phyloP scores from a whole-genome alignment of 2,888 invertebrate species.

The Zaprionus bogoriensis region DNA sequence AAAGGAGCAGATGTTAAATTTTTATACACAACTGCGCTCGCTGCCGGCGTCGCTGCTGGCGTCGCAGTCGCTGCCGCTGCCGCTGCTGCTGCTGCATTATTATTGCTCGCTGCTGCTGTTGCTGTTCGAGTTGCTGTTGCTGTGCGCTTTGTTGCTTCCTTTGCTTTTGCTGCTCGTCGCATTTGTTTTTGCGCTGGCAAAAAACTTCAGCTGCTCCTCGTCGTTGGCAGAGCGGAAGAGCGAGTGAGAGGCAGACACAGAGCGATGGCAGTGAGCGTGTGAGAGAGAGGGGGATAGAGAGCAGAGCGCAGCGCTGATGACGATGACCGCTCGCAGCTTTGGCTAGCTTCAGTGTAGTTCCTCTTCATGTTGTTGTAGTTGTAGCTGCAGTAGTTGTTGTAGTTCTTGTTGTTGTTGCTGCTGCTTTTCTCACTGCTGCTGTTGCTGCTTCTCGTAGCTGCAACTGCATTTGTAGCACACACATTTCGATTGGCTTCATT shows the following conservation, averaged over 20 bases:
- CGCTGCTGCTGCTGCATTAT: slow-evolving; percentile 50
- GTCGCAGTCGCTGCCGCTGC: slow-evolving; percentile 17
- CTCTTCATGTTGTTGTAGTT: background rate
- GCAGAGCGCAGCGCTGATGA: background rate
- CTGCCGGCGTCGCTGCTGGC: slow-evolving; percentile 30
- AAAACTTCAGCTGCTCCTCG: slow-evolving; percentile 70
- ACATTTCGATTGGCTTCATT: background rate
- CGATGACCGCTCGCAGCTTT: slow-evolving; percentile 6
- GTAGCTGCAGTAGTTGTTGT: background rate
- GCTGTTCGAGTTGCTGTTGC: slow-evolving; percentile 23
- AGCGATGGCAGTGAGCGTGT: background rate
- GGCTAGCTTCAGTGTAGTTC: background rate
- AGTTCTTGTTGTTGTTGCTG: background rate
- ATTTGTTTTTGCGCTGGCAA: slow-evolving; percentile 49
- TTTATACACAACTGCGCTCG: slow-evolving; percentile 69
- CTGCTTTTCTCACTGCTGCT: background rate
- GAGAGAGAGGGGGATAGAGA: background rate
- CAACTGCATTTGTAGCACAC: background rate
- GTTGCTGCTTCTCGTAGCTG: background rate
- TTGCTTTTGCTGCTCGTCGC: slow-evolving; percentile 29
- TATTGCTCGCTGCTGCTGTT: slow-evolving; percentile 45
- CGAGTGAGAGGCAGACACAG: background rate
- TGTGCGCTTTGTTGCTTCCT: slow-evolving; percentile 55
- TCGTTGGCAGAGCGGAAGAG: slow-evolving; percentile 3
- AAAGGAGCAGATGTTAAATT: slow-evolving; percentile 82